A percentile compares a stretch with the other conserved stretches of the same genome.
These are phyloP conservation scores for Thaumetopoea pityocampa DNA, from an alignment of 1,140 invertebrate genomes.

Conservation along the genomic window DNA sequence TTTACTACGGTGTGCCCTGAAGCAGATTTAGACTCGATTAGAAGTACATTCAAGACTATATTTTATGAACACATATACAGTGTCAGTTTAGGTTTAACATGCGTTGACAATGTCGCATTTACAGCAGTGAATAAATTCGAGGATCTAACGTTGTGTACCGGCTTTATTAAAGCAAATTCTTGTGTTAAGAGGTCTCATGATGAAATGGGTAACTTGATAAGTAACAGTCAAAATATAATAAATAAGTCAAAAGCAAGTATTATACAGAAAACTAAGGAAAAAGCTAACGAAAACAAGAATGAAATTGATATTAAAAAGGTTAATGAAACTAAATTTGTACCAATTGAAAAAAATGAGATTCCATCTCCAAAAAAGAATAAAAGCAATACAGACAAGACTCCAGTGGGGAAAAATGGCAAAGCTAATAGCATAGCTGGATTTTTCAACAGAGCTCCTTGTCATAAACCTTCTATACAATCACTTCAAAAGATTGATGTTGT, in stretches of 20 bases:
- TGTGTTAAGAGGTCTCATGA: constrained; percentile 40
- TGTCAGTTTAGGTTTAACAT: constrained; percentile 36
- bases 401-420: constrained; percentile 23
- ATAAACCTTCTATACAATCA: constrained; percentile 10
- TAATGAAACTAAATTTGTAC: constrained; percentile 15
- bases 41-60: constrained; percentile 34
- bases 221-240: constrained; percentile 31
- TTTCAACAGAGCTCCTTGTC: constrained; percentile 42
- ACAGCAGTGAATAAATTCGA: constrained; percentile 45
- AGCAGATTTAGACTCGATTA: constrained; percentile 31
- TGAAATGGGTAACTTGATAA: constrained; percentile 49
- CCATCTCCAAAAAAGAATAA: constrained; percentile 33
- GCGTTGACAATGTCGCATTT: constrained; percentile 37
- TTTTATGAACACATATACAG: constrained; percentile 63
- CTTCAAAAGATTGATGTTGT: constrained; percentile 15
- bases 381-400: constrained; percentile 14
- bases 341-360: constrained; percentile 21
- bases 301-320: constrained; percentile 15
- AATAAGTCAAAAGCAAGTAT: constrained; percentile 21
- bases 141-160: constrained; percentile 48
- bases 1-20: constrained; percentile 43
- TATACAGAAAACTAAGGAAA: constrained; percentile 20
- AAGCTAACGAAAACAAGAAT: constrained; percentile 23
- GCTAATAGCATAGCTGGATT: constrained; percentile 55
- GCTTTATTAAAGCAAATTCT: constrained; percentile 43